phyloP scores from a whole-genome alignment of 1,140 invertebrate species.

The Zaprionus davidi region DNA sequence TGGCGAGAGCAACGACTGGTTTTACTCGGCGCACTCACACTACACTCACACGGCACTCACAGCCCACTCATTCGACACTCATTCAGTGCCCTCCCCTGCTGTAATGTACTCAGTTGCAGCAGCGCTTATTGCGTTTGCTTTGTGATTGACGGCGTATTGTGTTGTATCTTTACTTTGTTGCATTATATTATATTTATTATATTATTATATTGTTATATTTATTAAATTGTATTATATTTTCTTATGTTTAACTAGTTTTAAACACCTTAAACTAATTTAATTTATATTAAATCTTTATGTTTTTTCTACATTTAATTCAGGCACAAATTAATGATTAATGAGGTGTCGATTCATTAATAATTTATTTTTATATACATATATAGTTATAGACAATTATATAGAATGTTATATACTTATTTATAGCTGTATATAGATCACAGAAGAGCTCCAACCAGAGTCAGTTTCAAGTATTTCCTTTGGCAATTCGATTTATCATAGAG shows the following conservation, averaged over 20 bases:
- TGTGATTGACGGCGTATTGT: not conserved
- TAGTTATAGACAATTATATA: no score
- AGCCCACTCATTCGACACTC: not conserved
- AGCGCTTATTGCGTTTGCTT: not conserved
- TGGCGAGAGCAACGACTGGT: constrained; percentile 8
- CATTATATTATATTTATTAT: not conserved
- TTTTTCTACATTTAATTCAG: no score
- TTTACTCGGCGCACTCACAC: not conserved
- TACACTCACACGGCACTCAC: not conserved
- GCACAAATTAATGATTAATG: no score
- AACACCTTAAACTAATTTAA: no score
- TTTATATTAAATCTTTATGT: no score
- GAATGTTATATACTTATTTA: no score
- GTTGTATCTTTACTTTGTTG: not conserved
- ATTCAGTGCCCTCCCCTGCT: not conserved
- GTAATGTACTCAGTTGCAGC: not conserved
- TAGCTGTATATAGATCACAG: not conserved
- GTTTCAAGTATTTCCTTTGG: not conserved
- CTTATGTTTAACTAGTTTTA: no score
- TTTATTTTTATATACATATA: no score
- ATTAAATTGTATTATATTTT: not conserved
- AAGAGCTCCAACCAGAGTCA: rapidly evolving
- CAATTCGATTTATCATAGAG: not conserved
- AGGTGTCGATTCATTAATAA: no score
- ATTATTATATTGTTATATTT: not conserved